Conservation (phyloP, 2,797 vertebrate species). For the Adelosebastes latens region DNA sequence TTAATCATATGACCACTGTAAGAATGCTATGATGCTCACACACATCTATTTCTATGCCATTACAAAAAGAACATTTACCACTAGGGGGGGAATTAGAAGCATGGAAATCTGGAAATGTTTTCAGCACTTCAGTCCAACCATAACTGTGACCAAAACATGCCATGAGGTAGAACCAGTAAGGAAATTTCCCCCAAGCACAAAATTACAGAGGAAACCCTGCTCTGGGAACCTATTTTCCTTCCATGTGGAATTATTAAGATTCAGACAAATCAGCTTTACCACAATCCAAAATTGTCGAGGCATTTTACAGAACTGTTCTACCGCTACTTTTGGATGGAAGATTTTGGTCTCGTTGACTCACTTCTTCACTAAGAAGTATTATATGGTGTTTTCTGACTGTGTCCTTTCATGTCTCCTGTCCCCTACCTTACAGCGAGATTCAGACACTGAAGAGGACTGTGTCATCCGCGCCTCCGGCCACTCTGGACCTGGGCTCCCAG, state of each 20-base stretch:
- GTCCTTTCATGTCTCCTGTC: not conserved
- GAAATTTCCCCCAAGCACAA: slow-evolving; percentile 3
- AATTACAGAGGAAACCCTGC: slow-evolving; percentile 9
- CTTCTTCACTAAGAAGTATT: not conserved
- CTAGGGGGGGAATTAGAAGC: not conserved
- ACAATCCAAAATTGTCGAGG: not conserved
- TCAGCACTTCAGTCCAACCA: not conserved
- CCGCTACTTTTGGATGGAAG: not conserved
- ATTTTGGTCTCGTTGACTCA: not conserved
- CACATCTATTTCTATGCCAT: not conserved
- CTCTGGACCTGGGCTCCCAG: slow-evolving; percentile 76
- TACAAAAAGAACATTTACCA: not conserved
- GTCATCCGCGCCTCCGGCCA: slow-evolving; percentile 73
- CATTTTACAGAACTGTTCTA: not conserved
- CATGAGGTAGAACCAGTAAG: not conserved
- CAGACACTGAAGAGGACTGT: slow-evolving; percentile 89
- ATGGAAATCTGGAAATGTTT: slow-evolving; percentile 10
- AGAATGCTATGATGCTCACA: not conserved
- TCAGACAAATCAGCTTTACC: not conserved
- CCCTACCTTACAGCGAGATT: slow-evolving; percentile 88
- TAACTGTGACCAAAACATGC: slow-evolving; percentile 28
- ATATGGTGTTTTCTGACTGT: not conserved
- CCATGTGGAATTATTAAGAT: not conserved
- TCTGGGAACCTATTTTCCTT: slow-evolving; percentile 13
- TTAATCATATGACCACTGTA: not conserved